These are phyloP conservation scores for Parazoanthus darwini DNA, from an alignment of 92 coral and sea anemone genomes.

Conservation along the genomic window DNA sequence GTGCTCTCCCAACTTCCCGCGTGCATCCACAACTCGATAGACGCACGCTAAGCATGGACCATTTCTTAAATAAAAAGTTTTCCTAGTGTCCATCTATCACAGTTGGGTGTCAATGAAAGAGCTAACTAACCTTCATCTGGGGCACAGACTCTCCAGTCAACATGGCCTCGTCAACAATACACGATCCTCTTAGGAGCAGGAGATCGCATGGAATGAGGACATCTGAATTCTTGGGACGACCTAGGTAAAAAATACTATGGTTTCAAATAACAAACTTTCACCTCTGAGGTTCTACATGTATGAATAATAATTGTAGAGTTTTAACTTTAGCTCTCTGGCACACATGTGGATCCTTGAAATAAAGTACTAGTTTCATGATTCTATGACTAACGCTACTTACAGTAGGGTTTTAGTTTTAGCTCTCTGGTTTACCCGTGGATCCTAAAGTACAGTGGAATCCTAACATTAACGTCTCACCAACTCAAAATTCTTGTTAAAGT, in stretches of 20 bases:
- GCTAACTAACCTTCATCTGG: slow-evolving; percentile 82
- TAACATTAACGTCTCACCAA: too few species aligned
- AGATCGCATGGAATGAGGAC: slow-evolving; percentile 93
- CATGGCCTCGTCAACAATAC: slow-evolving; percentile 99
- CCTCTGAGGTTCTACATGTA: background rate
- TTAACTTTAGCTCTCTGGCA: background rate
- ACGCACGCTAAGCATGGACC: too few species aligned
- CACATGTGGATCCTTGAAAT: background rate
- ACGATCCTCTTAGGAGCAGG: slow-evolving; percentile 89
- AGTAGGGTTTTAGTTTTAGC: background rate
- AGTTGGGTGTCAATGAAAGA: background rate
- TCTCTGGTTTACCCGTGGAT: background rate
- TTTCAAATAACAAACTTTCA: background rate
- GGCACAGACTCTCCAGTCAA: slow-evolving; percentile 99
- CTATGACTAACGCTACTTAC: too few species aligned
- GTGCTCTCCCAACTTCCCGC: too few species aligned
- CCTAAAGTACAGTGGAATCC: too few species aligned
- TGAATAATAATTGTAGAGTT: too few species aligned
- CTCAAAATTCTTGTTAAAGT: too few species aligned
- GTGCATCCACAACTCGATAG: too few species aligned
- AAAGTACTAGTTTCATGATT: too few species aligned
- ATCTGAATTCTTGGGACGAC: slow-evolving; percentile 92
- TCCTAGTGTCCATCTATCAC: background rate
- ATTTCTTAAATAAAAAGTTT: too few species aligned
- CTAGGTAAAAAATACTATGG: slow-evolving; percentile 32